A percentile compares a stretch with the other conserved stretches of the same genome.
Conservation (phyloP, 2,113 vertebrate species). For the Aphelocoma coerulescens region DNA sequence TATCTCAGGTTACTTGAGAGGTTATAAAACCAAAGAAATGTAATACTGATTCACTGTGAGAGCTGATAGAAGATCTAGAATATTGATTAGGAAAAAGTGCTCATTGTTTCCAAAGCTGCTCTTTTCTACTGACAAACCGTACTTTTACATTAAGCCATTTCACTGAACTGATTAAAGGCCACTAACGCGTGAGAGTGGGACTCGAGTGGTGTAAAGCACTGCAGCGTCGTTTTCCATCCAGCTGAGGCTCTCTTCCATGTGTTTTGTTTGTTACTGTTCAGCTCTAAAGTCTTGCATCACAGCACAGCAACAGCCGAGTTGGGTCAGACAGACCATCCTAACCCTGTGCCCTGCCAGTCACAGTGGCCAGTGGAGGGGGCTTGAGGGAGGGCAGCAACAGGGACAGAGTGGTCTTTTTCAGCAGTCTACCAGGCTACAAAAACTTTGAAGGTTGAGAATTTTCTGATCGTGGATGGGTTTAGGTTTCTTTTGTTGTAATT, state of each 20-base stretch:
- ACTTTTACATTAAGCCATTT: not conserved
- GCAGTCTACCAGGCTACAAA: not conserved
- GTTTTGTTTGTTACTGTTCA: not conserved
- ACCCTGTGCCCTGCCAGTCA: not conserved
- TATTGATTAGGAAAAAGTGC: not conserved
- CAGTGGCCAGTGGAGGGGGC: accelerated
- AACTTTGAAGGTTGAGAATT: not conserved
- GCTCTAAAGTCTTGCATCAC: not conserved
- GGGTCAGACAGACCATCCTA: not conserved
- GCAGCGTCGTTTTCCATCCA: not conserved
- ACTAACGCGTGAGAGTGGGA: not conserved
- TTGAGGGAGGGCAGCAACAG: not conserved
- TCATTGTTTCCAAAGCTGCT: not conserved
- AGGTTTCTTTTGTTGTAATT: not conserved
- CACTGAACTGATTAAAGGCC: not conserved
- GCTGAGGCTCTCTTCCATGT: not conserved
- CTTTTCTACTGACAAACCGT: not conserved
- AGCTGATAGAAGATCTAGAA: not conserved
- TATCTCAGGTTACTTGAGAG: not conserved
- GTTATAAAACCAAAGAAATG: not conserved
- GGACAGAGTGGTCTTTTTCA: not conserved
- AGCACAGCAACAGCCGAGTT: accelerated
- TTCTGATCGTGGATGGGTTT: not conserved
- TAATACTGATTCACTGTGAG: not conserved
- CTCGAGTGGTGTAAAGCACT: not conserved